These are phyloP conservation scores for Metopolophium dirhodum DNA, from an alignment of 1,140 invertebrate genomes.

Conservation along the genomic window DNA sequence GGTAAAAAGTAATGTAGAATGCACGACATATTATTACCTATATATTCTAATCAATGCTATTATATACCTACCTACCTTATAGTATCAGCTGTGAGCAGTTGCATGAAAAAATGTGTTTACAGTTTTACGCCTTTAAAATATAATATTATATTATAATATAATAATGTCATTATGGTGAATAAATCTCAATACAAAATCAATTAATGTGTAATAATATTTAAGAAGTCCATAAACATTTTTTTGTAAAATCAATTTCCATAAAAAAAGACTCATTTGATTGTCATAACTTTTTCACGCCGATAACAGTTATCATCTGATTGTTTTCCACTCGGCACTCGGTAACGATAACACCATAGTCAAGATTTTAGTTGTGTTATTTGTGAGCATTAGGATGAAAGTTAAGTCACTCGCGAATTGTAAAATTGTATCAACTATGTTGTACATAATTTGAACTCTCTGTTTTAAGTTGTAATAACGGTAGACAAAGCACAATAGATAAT, in stretches of 20 bases:
- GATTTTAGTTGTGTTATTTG: neutral
- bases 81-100: neutral
- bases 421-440: neutral
- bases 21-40: no score
- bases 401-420: neutral
- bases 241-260: neutral
- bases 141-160: neutral
- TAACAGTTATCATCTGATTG: neutral
- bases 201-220: neutral
- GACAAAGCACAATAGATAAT: neutral
- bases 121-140: no score
- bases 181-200: neutral
- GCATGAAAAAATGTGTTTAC: neutral
- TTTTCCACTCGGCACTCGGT: neutral
- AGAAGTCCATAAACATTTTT: neutral
- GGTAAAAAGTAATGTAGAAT: no score
- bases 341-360: neutral
- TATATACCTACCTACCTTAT: no score
- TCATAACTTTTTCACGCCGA: neutral
- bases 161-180: neutral
- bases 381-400: neutral
- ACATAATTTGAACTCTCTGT: neutral
- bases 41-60: no score
- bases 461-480: neutral
- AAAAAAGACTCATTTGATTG: neutral